Base-by-base conservation (phyloP, 2,888 invertebrate genomes). In the Polymixis flavicincta region DNA sequence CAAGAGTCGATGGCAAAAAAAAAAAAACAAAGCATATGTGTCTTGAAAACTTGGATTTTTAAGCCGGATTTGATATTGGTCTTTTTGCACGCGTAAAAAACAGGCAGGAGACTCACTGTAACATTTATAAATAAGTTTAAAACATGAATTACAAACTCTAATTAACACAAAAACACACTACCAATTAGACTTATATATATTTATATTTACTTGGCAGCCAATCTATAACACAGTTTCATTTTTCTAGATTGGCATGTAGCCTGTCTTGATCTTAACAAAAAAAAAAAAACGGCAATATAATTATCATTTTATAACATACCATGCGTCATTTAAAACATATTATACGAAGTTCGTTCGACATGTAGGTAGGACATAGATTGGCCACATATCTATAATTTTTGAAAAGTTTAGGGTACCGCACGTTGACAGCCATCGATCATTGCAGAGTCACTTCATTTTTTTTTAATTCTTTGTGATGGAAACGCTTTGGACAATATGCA, bases 201-300 rank as follows among this genome's bases (percentile, higher is more conserved):
- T 2, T 32, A 32, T 4, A 32, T 9, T 22, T 14, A 32, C 52
- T 28, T 63, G 1, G 6, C 19, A 50, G 48, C 25, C 32, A 54
- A 11, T 67, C 19, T n/a, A 50, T 32, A 73, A 52, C 50, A 59
- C 45, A 52, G 37, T 61, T 84, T 57, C 17, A 6, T 79, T 68
- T 61, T 57, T 54, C 55, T 70, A 66, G 50, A 68, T 57, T 55
- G 54, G 57, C 42, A 45, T 42, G 55, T 25, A 60, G 42, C 14
- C 28, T 52, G 66, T 50, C 45, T 61, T 11, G 37, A 14, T 74
- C 68, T 77, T 71, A 77, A 1, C 55, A 42, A 50, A 78, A 74
- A 67, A 75, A n/a, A 64, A 32, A 55, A 77, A 83, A 77, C 45
- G 64, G 84, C 73, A 68, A 67, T 57, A 54, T 70, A 76, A 55